These are phyloP conservation scores for Cotesia chilonis DNA, from an alignment of 1,140 invertebrate species.

Conservation along the genomic window DNA sequence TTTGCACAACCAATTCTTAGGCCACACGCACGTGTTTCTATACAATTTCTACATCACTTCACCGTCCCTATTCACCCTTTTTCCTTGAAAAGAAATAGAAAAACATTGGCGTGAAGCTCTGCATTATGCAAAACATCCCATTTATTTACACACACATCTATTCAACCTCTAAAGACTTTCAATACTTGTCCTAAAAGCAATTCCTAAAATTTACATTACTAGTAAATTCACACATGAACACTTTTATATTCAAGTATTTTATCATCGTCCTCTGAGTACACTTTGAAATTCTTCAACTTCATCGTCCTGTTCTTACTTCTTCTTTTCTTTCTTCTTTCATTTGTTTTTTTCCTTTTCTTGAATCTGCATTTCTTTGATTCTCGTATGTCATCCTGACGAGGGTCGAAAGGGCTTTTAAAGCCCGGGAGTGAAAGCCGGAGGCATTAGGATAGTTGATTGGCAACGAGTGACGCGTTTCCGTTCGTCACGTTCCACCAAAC, in stretches of 20 bases:
- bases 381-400: constrained; percentile 29
- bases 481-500: constrained; percentile 30
- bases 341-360: constrained; percentile 13
- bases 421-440: background rate
- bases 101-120: too few species aligned
- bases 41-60: constrained; percentile 14
- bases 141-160: too few species aligned
- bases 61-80: background rate
- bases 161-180: too few species aligned
- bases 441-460: constrained; percentile 22
- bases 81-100: background rate
- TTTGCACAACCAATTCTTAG: background rate
- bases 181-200: too few species aligned
- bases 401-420: constrained; percentile 13
- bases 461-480: constrained; percentile 19
- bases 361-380: background rate
- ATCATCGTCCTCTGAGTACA: background rate
- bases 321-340: background rate
- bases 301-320: background rate
- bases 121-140: too few species aligned
- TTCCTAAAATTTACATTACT: too few species aligned
- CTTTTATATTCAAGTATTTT: too few species aligned
- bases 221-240: too few species aligned
- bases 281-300: background rate
- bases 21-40: constrained; percentile 2